A percentile compares a stretch with the other conserved stretches of the same genome.
phyloP scores from a whole-genome alignment of 2,888 invertebrate species.

The Toxonevra muliebris region DNA sequence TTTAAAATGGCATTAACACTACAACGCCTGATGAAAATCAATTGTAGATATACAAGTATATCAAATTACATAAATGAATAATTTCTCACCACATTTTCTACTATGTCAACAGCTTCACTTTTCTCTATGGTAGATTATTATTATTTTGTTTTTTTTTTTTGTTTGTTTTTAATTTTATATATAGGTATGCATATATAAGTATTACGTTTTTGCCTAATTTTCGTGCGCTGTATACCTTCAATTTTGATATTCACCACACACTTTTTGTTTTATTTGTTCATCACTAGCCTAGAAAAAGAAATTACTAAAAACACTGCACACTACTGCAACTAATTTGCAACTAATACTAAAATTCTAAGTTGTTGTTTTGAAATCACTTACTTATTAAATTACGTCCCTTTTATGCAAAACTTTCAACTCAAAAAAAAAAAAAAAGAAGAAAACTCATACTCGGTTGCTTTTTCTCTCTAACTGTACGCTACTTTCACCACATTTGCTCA shows the following conservation, averaged over 20 bases:
- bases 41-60: neutral
- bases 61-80: too few relatives aligned
- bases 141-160: neutral
- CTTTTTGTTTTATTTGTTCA: conserved; percentile 12
- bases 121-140: neutral
- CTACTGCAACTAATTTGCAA: too few relatives aligned
- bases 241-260: conserved; percentile 23
- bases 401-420: neutral
- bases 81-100: too few relatives aligned
- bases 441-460: neutral
- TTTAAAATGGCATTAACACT: too few relatives aligned
- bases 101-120: neutral
- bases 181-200: conserved; percentile 28
- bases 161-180: conserved; percentile 9
- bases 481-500: conserved; percentile 3
- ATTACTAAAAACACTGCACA: too few relatives aligned
- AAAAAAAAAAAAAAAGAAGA: neutral
- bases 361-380: neutral
- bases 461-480: neutral
- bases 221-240: neutral
- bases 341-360: neutral
- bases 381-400: neutral
- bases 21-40: neutral
- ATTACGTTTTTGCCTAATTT: neutral
- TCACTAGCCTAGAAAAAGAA: conserved; percentile 28